Conservation (phyloP, 2,797 vertebrate genomes). For the Sebastes reedi region DNA sequence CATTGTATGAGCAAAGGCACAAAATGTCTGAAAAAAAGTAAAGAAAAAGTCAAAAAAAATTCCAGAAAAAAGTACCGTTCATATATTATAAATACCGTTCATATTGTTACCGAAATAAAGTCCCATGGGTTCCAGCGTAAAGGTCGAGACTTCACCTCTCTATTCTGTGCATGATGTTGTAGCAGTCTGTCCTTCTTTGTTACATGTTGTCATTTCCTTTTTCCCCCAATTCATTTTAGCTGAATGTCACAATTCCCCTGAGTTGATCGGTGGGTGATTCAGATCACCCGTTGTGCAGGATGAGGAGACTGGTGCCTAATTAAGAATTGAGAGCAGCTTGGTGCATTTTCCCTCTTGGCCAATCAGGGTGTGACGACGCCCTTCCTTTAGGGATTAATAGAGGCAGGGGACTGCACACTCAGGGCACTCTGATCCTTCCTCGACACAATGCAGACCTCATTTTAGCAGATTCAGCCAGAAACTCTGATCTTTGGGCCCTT, state of each 20-base stretch:
- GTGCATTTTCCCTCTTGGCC: not conserved
- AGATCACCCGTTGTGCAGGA: not conserved
- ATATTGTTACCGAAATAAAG: rapidly evolving
- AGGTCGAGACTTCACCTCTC: no score
- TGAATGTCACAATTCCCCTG: not conserved
- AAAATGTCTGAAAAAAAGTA: no score
- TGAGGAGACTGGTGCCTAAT: not conserved
- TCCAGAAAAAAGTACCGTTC: no score
- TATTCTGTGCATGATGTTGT: no score
- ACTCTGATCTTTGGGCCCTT: no score
- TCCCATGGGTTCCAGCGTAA: no score
- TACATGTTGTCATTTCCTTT: not conserved
- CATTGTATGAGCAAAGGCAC: rapidly evolving
- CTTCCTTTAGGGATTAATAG: not conserved
- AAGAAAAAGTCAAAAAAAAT: no score
- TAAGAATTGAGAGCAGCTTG: not conserved
- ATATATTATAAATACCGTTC: no score
- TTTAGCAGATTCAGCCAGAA: no score
- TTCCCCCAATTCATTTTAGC: not conserved
- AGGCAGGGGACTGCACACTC: not conserved
- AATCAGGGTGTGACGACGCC: not conserved
- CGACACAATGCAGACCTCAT: not conserved
- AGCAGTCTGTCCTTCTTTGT: not conserved
- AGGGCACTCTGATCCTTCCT: rapidly evolving
- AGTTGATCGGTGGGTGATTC: not conserved